These are phyloP conservation scores for Carlito syrichta DNA, from an alignment of 2,113 vertebrate species.

Conservation along the genomic window DNA sequence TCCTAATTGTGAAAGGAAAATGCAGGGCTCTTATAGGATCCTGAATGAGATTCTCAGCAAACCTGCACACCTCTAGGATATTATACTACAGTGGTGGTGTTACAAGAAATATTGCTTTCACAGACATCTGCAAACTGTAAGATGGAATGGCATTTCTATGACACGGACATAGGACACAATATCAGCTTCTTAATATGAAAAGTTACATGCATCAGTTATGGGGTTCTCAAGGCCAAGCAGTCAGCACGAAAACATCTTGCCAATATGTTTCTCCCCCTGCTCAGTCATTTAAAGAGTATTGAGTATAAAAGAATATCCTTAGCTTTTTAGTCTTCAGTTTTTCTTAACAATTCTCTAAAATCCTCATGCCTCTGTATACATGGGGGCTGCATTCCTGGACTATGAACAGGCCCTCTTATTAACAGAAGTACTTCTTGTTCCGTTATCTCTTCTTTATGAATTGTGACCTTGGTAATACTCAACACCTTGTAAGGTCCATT, in stretches of 20 bases:
- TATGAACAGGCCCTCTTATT: neutral
- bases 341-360: neutral
- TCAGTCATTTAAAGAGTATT: neutral
- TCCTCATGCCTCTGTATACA: neutral
- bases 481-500: fast-evolving
- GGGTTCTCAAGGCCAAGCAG: neutral
- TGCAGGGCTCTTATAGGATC: neutral
- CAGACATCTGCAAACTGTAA: neutral
- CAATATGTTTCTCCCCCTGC: neutral
- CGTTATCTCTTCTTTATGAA: neutral
- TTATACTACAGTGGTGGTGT: too few relatives aligned
- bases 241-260: neutral
- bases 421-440: neutral
- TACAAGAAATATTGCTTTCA: neutral
- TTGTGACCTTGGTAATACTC: neutral
- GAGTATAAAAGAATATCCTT: neutral
- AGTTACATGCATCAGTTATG: neutral
- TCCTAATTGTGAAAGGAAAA: neutral
- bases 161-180: neutral
- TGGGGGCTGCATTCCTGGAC: neutral
- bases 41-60: neutral
- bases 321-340: neutral
- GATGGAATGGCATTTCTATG: neutral
- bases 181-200: neutral
- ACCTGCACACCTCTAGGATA: neutral